Evolutionary conservation across 2,888 invertebrate genomes (phyloP).

Genomic region (Leucoptera coffeella): DNA sequence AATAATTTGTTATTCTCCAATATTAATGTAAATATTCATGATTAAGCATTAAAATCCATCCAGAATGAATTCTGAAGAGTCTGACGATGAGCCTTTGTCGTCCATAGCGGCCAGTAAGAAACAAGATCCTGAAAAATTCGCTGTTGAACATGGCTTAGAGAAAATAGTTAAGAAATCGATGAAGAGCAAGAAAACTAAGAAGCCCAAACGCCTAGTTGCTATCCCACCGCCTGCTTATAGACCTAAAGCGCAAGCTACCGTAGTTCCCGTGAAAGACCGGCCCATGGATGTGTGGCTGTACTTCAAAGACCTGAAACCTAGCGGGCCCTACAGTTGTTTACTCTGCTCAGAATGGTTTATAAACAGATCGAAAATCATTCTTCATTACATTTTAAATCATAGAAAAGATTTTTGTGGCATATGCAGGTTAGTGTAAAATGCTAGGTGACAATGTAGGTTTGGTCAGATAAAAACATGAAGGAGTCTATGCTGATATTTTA

Average conservation of each 20-base stretch:
- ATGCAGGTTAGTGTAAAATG: constrained; percentile 43
- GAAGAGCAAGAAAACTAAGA: constrained; percentile 9
- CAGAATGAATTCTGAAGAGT: constrained; percentile 25
- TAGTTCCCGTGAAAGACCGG: constrained; percentile 17
- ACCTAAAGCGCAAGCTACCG: background rate
- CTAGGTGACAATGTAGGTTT: too few relatives aligned
- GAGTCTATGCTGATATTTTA: too few relatives aligned
- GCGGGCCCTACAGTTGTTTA: constrained; percentile 40
- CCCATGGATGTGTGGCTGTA: constrained; percentile 43
- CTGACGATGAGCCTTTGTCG: constrained; percentile 41
- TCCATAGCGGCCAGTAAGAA: constrained; percentile 27
- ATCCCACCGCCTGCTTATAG: background rate
- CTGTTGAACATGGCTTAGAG: constrained; percentile 10
- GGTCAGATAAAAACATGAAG: too few relatives aligned
- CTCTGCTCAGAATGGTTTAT: constrained; percentile 43
- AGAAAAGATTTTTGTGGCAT: constrained; percentile 46
- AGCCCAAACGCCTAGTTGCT: constrained; percentile 1
- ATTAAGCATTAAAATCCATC: too few relatives aligned
- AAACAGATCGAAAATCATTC: constrained; percentile 32
- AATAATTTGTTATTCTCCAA: too few relatives aligned
- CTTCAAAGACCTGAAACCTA: constrained; percentile 34
- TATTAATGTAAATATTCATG: too few relatives aligned
- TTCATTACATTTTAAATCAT: constrained; percentile 46
- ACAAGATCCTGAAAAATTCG: constrained; percentile 13
- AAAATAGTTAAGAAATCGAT: constrained; percentile 11